Evolutionary conservation across 2,797 vertebrate genomes (phyloP).

Genomic region (Enteromius viviparus): DNA sequence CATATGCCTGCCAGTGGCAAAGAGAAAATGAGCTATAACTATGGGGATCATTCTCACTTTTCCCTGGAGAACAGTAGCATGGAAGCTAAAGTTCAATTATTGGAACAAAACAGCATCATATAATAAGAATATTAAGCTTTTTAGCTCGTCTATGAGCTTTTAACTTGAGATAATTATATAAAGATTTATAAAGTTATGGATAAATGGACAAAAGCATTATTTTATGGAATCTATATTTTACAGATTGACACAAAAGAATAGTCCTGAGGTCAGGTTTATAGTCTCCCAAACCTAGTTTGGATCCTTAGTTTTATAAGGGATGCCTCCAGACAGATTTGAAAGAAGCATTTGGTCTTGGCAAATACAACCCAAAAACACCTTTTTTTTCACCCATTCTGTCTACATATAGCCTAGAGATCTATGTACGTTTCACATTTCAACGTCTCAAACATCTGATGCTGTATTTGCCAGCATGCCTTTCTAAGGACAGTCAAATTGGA

Average conservation of each 20-base stretch:
- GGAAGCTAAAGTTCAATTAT: constrained; percentile 32
- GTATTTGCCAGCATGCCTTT: constrained; percentile 65
- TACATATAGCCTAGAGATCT: background rate
- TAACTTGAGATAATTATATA: background rate
- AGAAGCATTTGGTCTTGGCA: background rate
- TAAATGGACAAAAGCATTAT: background rate
- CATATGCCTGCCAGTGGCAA: constrained; percentile 35
- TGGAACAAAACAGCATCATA: constrained; percentile 12
- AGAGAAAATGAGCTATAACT: constrained; percentile 63
- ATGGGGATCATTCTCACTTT: constrained; percentile 59
- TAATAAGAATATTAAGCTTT: constrained; percentile 29
- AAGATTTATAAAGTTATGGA: background rate
- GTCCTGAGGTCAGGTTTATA: background rate
- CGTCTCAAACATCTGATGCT: constrained; percentile 6
- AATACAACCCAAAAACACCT: background rate
- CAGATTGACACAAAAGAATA: background rate
- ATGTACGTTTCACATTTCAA: constrained; percentile 31
- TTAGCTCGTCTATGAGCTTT: constrained; percentile 17
- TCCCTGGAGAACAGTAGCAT: constrained; percentile 36
- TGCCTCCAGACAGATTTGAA: background rate
- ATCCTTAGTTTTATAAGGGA: background rate
- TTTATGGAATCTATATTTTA: background rate
- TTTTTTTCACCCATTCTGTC: background rate
- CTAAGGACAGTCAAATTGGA: constrained; percentile 56
- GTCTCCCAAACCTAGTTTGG: background rate